Percentiles rank a stretch among this genome's conserved stretches.
phyloP scores from a whole-genome alignment of 1,140 invertebrate species.

The Procambarus clarkii region DNA sequence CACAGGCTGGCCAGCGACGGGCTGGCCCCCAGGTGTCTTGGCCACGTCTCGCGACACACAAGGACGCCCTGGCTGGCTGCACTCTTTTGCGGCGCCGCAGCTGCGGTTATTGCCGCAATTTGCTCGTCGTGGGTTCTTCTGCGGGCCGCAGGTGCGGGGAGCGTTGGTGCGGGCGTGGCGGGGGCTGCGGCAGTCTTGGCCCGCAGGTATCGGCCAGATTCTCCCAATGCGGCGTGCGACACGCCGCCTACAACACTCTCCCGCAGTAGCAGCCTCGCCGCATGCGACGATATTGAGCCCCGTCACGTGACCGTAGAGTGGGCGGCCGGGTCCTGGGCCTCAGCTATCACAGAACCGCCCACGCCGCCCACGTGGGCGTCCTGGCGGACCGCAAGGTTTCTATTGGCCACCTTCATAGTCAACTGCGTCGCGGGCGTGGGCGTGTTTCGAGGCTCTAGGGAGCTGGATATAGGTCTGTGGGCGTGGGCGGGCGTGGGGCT shows the following conservation, averaged over 20 bases:
- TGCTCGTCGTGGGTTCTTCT: slow-evolving; percentile 43
- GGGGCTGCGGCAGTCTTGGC: slow-evolving; percentile 57
- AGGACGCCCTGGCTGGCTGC: slow-evolving; percentile 57
- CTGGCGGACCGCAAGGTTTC: slow-evolving; percentile 55
- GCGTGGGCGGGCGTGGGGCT: slow-evolving; percentile 61
- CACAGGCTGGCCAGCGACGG: slow-evolving; percentile 49
- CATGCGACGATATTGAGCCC: slow-evolving; percentile 44
- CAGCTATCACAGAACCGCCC: slow-evolving; percentile 42
- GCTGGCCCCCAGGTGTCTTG: slow-evolving; percentile 31
- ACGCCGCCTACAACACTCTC: slow-evolving; percentile 10
- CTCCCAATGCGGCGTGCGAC: neutral
- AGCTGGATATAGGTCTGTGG: slow-evolving; percentile 52
- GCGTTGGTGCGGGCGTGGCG: slow-evolving; percentile 45
- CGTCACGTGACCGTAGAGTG: slow-evolving; percentile 55
- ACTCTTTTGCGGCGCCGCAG: slow-evolving; percentile 34
- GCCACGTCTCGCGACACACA: slow-evolving; percentile 5
- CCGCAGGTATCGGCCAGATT: slow-evolving; percentile 37
- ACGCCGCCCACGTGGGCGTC: slow-evolving; percentile 54
- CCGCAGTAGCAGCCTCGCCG: neutral
- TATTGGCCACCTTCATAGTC: slow-evolving; percentile 53
- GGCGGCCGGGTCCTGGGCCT: slow-evolving; percentile 39
- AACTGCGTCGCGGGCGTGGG: slow-evolving; percentile 59
- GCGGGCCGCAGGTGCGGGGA: slow-evolving; percentile 46
- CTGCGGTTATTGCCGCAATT: slow-evolving; percentile 47
- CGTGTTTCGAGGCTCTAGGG: slow-evolving; percentile 44